Evolutionary conservation across 2,113 vertebrate species (phyloP).

Genomic region (Phoxinus phoxinus): DNA sequence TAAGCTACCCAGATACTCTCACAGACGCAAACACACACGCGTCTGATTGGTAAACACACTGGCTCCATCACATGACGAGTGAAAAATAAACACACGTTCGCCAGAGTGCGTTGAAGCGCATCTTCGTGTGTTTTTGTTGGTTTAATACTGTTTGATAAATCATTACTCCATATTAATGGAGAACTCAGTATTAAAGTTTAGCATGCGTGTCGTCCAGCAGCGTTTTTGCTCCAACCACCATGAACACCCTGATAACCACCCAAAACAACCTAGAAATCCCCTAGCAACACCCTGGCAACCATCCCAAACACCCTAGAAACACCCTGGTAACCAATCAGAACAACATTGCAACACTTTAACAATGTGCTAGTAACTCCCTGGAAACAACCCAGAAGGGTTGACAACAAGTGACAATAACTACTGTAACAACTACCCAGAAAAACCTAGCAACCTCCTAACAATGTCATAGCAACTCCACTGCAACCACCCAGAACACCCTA

Average conservation of each 20-base stretch:
- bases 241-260: neutral
- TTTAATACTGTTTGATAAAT: neutral
- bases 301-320: neutral
- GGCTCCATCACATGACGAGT: neutral
- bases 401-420: too few relatives aligned
- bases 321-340: neutral
- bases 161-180: too few relatives aligned
- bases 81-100: neutral
- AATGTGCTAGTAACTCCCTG: neutral
- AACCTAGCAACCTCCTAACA: neutral
- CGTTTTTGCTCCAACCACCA: neutral
- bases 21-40: conserved; percentile 17
- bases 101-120: neutral
- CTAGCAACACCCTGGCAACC: neutral
- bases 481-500: neutral
- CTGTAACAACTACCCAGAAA: neutral
- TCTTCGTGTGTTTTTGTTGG: neutral
- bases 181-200: neutral
- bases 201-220: neutral
- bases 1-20: conserved; percentile 32
- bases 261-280: neutral
- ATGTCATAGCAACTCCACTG: neutral
- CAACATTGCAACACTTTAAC: neutral
- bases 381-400: neutral
- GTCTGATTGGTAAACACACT: neutral